Evolutionary conservation across 2,888 invertebrate genomes (phyloP).

Genomic region (Hemaris fuciformis): DNA sequence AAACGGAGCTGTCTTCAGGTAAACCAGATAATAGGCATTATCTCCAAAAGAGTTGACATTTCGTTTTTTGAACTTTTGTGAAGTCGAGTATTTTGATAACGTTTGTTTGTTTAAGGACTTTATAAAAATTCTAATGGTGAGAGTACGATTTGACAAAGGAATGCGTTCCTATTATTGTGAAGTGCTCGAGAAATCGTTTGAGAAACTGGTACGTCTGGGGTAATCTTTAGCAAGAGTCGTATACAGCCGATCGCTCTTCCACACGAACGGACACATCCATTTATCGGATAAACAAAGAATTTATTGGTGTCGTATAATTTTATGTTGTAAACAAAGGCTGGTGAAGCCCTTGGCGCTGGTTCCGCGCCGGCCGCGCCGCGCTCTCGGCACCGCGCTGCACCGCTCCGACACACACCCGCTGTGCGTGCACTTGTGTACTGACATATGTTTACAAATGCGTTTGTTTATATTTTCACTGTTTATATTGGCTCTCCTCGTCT

Average conservation of each 20-base stretch:
- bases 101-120: conserved; percentile 32
- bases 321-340: conserved; percentile 79
- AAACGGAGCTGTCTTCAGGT: conserved; percentile 65
- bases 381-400: conserved; percentile 22
- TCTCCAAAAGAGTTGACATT: conserved; percentile 75
- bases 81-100: conserved; percentile 60
- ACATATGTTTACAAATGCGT: conserved; percentile 69
- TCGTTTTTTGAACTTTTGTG: conserved; percentile 65
- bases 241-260: conserved; percentile 52
- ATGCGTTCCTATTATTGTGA: not conserved
- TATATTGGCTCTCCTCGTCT: conserved; percentile 56
- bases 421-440: conserved; percentile 68
- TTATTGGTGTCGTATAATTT: conserved; percentile 80
- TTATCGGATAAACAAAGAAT: conserved; percentile 77
- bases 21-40: conserved; percentile 75
- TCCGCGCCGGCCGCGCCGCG: conserved; percentile 25
- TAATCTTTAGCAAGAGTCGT: conserved; percentile 44
- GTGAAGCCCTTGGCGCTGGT: conserved; percentile 40
- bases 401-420: conserved; percentile 45
- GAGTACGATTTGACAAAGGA: conserved; percentile 42
- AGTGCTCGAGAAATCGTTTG: not conserved
- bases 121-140: conserved; percentile 31
- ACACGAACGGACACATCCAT: conserved; percentile 62
- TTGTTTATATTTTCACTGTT: conserved; percentile 72
- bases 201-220: conserved; percentile 24